Percentiles rank a stretch among this genome's conserved stretches.
Conservation (phyloP, 2,888 invertebrate species). For the Aporophyla nigra region DNA sequence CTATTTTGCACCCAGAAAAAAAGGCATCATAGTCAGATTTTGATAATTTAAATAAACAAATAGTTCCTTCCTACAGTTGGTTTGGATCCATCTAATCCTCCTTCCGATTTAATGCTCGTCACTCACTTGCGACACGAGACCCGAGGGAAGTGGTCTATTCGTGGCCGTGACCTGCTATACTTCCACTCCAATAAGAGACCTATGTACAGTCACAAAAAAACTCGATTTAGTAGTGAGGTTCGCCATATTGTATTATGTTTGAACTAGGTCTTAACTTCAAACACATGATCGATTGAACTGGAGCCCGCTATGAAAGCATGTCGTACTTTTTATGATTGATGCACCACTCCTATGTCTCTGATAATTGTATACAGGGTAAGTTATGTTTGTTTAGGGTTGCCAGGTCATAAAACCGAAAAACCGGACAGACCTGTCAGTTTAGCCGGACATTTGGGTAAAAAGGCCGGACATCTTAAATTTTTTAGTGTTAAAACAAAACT, state of each 20-base stretch:
- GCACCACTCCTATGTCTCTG: slow-evolving; percentile 16
- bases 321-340: slow-evolving; percentile 33
- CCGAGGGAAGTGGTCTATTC: slow-evolving; percentile 37
- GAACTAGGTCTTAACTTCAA: slow-evolving; percentile 6
- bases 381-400: neutral
- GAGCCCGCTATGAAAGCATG: neutral
- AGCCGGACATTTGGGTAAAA: too few species aligned
- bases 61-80: neutral
- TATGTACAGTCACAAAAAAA: neutral
- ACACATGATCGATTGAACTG: slow-evolving; percentile 15
- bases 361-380: neutral
- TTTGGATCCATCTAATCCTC: slow-evolving; percentile 3
- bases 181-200: slow-evolving; percentile 7
- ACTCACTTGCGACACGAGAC: slow-evolving; percentile 9
- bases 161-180: slow-evolving; percentile 5
- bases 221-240: neutral
- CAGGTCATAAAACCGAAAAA: too few species aligned
- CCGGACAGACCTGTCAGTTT: too few species aligned
- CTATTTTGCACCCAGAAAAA: too few species aligned
- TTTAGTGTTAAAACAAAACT: too few species aligned
- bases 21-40: too few species aligned
- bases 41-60: neutral
- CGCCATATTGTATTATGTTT: neutral
- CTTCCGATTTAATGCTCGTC: slow-evolving; percentile 31
- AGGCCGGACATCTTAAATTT: too few species aligned